These are phyloP conservation scores for Andricus curvator DNA, from an alignment of 2,888 invertebrate species.

Conservation along the genomic window DNA sequence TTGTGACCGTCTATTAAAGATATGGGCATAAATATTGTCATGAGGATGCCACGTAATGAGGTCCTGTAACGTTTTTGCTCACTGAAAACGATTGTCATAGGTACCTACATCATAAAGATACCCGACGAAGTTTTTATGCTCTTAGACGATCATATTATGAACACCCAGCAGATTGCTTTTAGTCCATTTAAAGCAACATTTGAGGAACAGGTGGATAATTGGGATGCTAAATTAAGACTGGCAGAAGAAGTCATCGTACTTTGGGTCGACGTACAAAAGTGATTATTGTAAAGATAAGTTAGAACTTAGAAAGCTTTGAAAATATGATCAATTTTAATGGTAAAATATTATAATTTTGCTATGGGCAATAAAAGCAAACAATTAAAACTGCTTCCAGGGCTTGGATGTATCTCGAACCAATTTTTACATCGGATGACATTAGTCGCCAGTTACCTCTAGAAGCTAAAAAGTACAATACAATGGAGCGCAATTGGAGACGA, in stretches of 20 bases:
- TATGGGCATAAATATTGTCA: too few relatives aligned
- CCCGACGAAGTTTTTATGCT: slow-evolving; percentile 87
- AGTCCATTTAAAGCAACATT: slow-evolving; percentile 90
- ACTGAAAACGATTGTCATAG: slow-evolving; percentile 69
- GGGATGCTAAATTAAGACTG: slow-evolving; percentile 85
- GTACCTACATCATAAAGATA: slow-evolving; percentile 87
- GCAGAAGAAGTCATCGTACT: slow-evolving; percentile 83
- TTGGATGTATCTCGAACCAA: slow-evolving; percentile 92
- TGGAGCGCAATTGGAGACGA: slow-evolving; percentile 89
- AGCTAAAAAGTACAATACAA: slow-evolving; percentile 88
- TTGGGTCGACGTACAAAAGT: slow-evolving; percentile 88
- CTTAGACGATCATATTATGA: slow-evolving; percentile 87
- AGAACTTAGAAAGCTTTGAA: neutral
- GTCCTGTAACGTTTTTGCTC: too few relatives aligned
- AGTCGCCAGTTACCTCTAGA: slow-evolving; percentile 88
- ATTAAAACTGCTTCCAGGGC: slow-evolving; percentile 78
- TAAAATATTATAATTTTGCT: neutral
- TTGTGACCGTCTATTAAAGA: too few relatives aligned
- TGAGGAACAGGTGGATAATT: slow-evolving; percentile 85
- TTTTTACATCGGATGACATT: slow-evolving; percentile 90
- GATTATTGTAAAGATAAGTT: slow-evolving; percentile 47
- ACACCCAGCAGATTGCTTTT: slow-evolving; percentile 87
- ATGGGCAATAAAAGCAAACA: too few relatives aligned
- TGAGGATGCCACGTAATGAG: too few relatives aligned
- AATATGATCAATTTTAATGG: neutral